A percentile compares a stretch with the other conserved stretches of the same genome.
phyloP scores from a whole-genome alignment of 2,797 vertebrate genomes.

The Hyperoplus immaculatus region DNA sequence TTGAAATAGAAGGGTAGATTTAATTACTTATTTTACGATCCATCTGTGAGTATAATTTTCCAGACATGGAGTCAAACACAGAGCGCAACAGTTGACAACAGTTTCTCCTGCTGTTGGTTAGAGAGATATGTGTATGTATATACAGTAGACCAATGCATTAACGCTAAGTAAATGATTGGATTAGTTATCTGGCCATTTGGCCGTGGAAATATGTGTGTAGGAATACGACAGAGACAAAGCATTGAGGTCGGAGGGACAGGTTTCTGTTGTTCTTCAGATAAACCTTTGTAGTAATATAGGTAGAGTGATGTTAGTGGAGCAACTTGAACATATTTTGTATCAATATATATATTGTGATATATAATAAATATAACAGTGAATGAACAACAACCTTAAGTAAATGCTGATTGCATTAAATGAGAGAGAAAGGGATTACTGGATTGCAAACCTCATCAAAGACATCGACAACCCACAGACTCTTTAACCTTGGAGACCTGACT shows the following conservation, averaged over 20 bases:
- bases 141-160: slow-evolving; percentile 39
- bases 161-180: slow-evolving; percentile 45
- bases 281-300: background rate
- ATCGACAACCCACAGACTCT: slow-evolving; percentile 70
- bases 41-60: slow-evolving; percentile 71
- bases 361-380: background rate
- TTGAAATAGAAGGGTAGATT: slow-evolving; percentile 65
- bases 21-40: slow-evolving; percentile 76
- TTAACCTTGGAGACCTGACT: slow-evolving; percentile 74
- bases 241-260: slow-evolving; percentile 7
- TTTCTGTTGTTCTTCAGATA: slow-evolving; percentile 19
- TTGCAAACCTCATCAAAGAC: slow-evolving; percentile 77
- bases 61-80: slow-evolving; percentile 57
- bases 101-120: slow-evolving; percentile 45
- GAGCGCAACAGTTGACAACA: slow-evolving; percentile 49
- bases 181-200: slow-evolving; percentile 41
- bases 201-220: slow-evolving; percentile 25
- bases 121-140: slow-evolving; percentile 36
- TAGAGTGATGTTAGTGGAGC: background rate
- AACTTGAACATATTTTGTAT: background rate
- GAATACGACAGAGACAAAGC: slow-evolving; percentile 34
- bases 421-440: slow-evolving; percentile 59
- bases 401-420: no score
- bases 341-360: no score
- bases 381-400: background rate